Evolutionary conservation across 2,797 vertebrate species (phyloP).

Genomic region (Scyliorhinus canicula): DNA sequence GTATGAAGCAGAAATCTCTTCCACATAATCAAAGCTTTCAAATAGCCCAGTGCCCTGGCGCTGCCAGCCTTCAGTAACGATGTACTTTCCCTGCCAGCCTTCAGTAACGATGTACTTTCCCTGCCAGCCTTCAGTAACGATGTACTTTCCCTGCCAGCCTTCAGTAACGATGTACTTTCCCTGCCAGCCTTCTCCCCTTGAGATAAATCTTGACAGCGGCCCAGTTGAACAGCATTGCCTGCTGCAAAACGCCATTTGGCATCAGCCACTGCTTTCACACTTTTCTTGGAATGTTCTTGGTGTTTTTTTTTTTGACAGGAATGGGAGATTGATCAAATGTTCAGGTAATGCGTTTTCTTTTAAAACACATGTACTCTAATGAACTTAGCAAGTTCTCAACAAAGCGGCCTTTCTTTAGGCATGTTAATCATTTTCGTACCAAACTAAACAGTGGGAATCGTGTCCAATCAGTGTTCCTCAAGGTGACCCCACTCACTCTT

Average conservation of each 20-base stretch:
- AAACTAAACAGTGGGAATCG: neutral
- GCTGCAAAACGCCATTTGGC: slow-evolving; percentile 16
- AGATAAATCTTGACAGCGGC: neutral
- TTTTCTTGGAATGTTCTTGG: slow-evolving; percentile 18
- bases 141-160: neutral
- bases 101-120: neutral
- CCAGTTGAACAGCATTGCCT: neutral
- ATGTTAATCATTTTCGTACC: neutral
- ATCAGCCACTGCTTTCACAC: neutral
- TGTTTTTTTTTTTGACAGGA: slow-evolving; percentile 20
- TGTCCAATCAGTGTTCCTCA: neutral
- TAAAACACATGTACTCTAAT: slow-evolving; percentile 10
- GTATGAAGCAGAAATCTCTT: neutral
- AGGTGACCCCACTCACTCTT: neutral
- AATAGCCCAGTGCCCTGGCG: neutral
- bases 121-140: neutral
- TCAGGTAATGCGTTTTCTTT: slow-evolving; percentile 10
- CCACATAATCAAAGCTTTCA: neutral
- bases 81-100: neutral
- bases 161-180: neutral
- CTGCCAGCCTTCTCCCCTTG: neutral
- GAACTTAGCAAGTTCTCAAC: slow-evolving; percentile 13
- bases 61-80: neutral
- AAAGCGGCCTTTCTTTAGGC: neutral
- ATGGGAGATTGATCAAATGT: slow-evolving; percentile 5